Evolutionary conservation across 2,113 vertebrate genomes (phyloP).

Genomic region (Odocoileus virginianus): DNA sequence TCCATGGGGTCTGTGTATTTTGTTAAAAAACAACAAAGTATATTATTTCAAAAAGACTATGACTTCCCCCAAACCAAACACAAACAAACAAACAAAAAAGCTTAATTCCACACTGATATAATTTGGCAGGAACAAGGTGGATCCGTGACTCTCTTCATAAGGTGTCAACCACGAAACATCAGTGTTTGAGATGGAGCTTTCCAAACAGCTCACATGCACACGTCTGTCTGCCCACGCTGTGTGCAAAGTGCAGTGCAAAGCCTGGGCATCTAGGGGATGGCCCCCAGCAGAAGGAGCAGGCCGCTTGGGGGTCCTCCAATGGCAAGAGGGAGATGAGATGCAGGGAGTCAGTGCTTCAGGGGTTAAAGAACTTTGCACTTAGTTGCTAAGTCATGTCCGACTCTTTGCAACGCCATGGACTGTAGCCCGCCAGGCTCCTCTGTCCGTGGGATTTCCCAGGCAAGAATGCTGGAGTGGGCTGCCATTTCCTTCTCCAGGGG

Average conservation of each 20-base stretch:
- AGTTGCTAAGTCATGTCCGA: neutral
- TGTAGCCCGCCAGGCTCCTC: neutral
- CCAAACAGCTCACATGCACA: neutral
- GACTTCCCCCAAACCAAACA: neutral
- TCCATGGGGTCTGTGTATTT: neutral
- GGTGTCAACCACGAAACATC: neutral
- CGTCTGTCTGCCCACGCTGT: rapidly evolving
- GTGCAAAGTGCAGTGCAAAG: rapidly evolving
- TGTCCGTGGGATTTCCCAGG: neutral
- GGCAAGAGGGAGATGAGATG: neutral
- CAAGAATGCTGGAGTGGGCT: neutral
- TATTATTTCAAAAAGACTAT: neutral
- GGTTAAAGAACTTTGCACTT: neutral
- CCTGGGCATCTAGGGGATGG: no score
- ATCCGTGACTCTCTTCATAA: neutral
- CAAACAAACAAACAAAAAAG: neutral
- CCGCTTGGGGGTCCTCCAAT: no score
- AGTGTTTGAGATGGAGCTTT: neutral
- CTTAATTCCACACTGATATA: neutral
- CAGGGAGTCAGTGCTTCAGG: neutral
- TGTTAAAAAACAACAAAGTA: neutral
- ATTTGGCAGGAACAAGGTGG: neutral
- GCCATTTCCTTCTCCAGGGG: neutral
- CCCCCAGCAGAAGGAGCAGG: rapidly evolving
- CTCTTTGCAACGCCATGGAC: neutral